Conservation (phyloP, 2,797 vertebrate species). For the Sciaenops ocellatus region DNA sequence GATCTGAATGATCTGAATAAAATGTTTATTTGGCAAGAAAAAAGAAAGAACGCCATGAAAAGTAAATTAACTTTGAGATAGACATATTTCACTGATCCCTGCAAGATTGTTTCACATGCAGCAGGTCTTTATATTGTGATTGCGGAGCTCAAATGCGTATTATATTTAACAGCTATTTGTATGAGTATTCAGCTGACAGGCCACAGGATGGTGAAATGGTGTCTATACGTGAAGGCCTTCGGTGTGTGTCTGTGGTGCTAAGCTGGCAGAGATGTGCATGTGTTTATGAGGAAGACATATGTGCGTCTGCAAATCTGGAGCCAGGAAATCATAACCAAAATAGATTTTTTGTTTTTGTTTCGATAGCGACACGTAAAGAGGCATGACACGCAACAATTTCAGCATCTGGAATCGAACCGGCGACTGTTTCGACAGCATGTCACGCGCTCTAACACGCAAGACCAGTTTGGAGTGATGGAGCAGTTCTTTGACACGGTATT, state of each 20-base stretch:
- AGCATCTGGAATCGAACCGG: too few species aligned
- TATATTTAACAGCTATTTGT: neutral
- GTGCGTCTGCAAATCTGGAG: neutral
- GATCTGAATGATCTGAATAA: neutral
- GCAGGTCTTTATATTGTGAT: too few species aligned
- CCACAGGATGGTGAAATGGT: neutral
- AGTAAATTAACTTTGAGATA: neutral
- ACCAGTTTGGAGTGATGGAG: neutral
- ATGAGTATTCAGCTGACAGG: neutral
- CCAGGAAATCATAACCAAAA: neutral
- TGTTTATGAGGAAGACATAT: neutral
- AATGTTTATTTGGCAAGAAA: neutral
- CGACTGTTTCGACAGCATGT: too few species aligned
- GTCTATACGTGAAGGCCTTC: constrained; percentile 16
- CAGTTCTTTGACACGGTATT: neutral
- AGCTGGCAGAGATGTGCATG: neutral
- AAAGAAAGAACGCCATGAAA: neutral
- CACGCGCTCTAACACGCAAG: too few species aligned
- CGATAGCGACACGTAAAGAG: too few species aligned
- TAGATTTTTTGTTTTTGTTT: too few species aligned
- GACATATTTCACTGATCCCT: neutral
- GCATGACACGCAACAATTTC: too few species aligned
- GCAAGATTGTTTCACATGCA: neutral
- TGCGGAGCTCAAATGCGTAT: neutral
- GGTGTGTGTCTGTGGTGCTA: neutral